phyloP scores from a whole-genome alignment of 1,140 invertebrate genomes.

The Solenopsis fugax region DNA sequence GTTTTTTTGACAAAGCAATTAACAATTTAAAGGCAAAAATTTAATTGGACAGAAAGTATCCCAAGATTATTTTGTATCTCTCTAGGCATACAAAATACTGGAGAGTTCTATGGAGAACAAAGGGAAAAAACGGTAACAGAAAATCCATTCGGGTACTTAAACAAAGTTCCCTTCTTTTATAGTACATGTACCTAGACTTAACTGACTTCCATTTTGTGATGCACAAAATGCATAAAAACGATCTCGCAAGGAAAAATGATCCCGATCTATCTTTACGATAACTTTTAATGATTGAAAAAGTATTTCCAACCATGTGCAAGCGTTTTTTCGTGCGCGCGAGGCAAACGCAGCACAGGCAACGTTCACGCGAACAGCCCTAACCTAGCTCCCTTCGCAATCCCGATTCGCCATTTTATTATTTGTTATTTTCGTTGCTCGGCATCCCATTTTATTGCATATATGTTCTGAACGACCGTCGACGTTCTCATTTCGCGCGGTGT shows the following conservation, averaged over 20 bases:
- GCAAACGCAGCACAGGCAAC: background rate
- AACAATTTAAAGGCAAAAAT: background rate
- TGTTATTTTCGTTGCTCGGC: background rate
- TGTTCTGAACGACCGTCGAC: background rate
- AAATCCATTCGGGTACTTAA: background rate
- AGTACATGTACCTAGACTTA: background rate
- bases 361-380: background rate
- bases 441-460: background rate
- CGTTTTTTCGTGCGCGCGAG: background rate
- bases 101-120: background rate
- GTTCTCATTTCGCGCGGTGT: background rate
- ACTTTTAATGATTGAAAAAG: background rate
- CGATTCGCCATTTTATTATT: constrained; percentile 10
- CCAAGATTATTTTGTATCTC: background rate
- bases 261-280: background rate
- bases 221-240: background rate
- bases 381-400: background rate
- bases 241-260: background rate
- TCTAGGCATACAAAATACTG: background rate
- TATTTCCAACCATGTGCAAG: background rate
- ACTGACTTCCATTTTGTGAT: background rate
- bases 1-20: too few relatives aligned
- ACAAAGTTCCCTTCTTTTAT: background rate
- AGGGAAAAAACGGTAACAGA: background rate
- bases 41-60: background rate